Evolutionary conservation across 2,797 vertebrate genomes (phyloP), one percentile per base, ranked within the genome.

Genomic region (Numenius phaeopus): DNA sequence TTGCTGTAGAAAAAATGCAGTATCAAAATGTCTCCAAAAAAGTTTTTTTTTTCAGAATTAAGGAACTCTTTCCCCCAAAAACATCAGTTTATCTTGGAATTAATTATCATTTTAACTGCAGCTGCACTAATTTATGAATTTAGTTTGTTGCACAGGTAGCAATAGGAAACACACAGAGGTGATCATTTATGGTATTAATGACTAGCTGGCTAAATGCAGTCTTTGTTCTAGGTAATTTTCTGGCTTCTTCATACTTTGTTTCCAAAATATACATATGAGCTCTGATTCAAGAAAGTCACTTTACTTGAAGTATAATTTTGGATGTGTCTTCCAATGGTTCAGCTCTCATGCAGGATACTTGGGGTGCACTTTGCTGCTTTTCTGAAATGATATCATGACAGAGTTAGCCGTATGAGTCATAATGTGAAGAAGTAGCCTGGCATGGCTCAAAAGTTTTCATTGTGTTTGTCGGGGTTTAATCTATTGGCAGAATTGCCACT

Each of bases 391-490:
- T 34, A 52, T 29, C 13, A n/a, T 12, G 27, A 50, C 12, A 62
- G 8, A 55, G 14, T 67, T 30, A 46, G 8, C 24, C 76, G 23
- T 11, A 30, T 18, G 23, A 70, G 10, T 34, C 62, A 70, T 79
- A 24, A 23, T 8, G 27, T 50, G 58, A 79, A 77, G 54, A 67
- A 78, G 11, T 37, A 54, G 17, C 10, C 14, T 71, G 54, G 59
- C 44, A 80, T n/a, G 6, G 2, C 1, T 77, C 23, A 70, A 86
- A 13, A 14, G 7, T 17, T 94, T 86, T 67, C 26, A 23, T 61
- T 79, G 62, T 82, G 57, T 95, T 95, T 93, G 40, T 64, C 95
- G 92, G 96, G 47, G 58, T 97, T 97, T 97, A 94, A 93, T 94
- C 49, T 75, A 72, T 66, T 58, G n/a, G 9, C 30, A 69, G 42